Conservation (phyloP, 2,797 vertebrate species). For the Coracias cyanogaster region DNA sequence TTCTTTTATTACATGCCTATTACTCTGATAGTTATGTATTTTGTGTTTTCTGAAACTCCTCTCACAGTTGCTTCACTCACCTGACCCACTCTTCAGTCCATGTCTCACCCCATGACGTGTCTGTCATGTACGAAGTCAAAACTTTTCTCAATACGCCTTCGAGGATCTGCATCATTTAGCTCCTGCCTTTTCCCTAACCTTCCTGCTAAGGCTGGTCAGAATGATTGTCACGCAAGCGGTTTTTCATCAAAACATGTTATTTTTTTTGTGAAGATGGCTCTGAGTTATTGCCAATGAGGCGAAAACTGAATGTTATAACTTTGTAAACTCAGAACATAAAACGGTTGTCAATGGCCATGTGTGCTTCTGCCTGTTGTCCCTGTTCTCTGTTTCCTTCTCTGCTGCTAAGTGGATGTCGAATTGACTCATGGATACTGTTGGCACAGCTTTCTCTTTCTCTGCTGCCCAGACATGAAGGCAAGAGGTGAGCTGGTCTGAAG, state of each 20-base stretch:
- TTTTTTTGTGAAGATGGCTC: not conserved
- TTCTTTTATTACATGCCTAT: not conserved
- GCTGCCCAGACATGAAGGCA: not conserved
- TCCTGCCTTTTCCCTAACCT: not conserved
- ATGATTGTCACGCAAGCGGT: not conserved
- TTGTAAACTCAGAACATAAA: not conserved
- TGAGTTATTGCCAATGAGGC: not conserved
- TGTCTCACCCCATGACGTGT: fast-evolving
- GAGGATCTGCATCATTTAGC: not conserved
- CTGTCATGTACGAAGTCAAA: not conserved
- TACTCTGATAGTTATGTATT: not conserved
- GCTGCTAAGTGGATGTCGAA: fast-evolving
- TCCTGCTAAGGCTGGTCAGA: not conserved
- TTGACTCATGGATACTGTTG: not conserved
- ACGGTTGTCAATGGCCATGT: not conserved
- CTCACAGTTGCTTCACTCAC: not conserved
- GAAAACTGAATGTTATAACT: not conserved
- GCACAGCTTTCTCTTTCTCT: not conserved
- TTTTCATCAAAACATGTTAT: not conserved
- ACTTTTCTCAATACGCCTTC: not conserved
- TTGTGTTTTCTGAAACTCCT: not conserved
- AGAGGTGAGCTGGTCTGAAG: not conserved
- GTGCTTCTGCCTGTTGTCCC: not conserved
- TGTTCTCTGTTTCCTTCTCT: not conserved
- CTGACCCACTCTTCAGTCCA: not conserved